Base-by-base conservation (phyloP, 2,888 invertebrate species). In the Drosophila gaucha region DNA sequence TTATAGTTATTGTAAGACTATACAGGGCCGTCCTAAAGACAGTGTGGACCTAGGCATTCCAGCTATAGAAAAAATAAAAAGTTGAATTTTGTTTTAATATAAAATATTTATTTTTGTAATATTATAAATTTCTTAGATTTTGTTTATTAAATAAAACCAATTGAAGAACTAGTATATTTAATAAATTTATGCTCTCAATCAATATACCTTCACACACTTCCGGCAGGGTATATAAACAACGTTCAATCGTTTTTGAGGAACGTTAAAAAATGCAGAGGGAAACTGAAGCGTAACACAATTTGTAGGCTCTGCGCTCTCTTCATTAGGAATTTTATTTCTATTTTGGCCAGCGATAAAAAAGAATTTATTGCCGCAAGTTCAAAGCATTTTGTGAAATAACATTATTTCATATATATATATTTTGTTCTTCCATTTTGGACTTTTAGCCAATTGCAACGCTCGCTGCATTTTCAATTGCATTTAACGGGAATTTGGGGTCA, bases 401-500 rank as follows among this genome's bases (percentile, higher is more conserved):
- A 72, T 67, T 83, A 66, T 50, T 31, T 16, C 31, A 43, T 44
- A 44, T 20, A 18, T 6, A 22, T 22, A 2, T 22, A 22, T 22
- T 3, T 22, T 22, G 2, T 22, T 22, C 22, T 67, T 51, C 58
- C 41, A 8, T 33, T 28, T 18, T 28, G 0, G 16, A 6, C 12
- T 44, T 28, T 20, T 31, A 46, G 31, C 31, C 43, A 59, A 65
- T 71, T 68, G 67, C 58, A 46, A 74, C 71, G 72, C 51, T 57
- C 39, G 57, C 74, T 76, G 88, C 88, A 86, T 86, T 88, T 87
- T 79, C 86, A 86, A 84, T 86, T 86, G 86, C 83, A 71, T 74
- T 73, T 67, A 58, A 79, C 73, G 72, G 36, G 26, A 5, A 41
- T 20, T 46, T 18, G 38, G 26, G 18, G 28, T 24, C 14, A 41